Evolutionary conservation across 2,888 invertebrate genomes (phyloP).

Genomic region (Eretmocerus hayati): DNA sequence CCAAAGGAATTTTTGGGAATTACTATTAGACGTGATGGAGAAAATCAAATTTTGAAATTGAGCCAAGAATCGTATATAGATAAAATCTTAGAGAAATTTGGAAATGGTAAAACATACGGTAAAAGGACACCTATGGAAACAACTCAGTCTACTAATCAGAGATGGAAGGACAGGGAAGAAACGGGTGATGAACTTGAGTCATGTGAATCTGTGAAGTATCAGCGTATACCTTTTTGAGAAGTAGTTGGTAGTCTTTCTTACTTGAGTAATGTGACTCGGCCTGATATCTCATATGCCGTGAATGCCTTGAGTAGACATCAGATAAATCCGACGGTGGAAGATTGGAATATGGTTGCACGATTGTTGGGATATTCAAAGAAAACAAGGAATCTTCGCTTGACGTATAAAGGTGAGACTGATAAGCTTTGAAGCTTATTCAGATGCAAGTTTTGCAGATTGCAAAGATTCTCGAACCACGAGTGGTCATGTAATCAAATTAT

Average conservation of each 20-base stretch:
- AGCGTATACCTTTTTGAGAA: no score
- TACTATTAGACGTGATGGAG: slow-evolving; percentile 2
- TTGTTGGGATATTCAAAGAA: slow-evolving; percentile 11
- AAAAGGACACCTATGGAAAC: slow-evolving; percentile 14
- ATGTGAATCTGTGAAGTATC: slow-evolving; percentile 10
- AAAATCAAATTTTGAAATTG: neutral
- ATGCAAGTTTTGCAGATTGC: slow-evolving; percentile 1
- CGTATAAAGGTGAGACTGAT: neutral
- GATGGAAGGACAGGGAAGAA: slow-evolving; percentile 15
- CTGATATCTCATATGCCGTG: no score
- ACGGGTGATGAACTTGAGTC: slow-evolving; percentile 15
- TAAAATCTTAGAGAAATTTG: slow-evolving; percentile 2
- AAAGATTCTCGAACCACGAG: slow-evolving; percentile 2
- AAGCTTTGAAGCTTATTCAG: neutral
- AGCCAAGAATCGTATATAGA: neutral
- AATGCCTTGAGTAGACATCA: no score
- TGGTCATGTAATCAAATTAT: slow-evolving; percentile 3
- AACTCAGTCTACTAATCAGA: slow-evolving; percentile 6
- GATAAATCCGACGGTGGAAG: slow-evolving; percentile 7
- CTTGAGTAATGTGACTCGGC: no score
- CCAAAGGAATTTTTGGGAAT: slow-evolving; percentile 22
- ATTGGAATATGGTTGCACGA: slow-evolving; percentile 17
- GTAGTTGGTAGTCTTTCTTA: no score
- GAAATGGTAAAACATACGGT: neutral
- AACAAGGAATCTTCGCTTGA: neutral